Conservation (phyloP, 2,888 invertebrate genomes). For the Ferdinandea cuprea region DNA sequence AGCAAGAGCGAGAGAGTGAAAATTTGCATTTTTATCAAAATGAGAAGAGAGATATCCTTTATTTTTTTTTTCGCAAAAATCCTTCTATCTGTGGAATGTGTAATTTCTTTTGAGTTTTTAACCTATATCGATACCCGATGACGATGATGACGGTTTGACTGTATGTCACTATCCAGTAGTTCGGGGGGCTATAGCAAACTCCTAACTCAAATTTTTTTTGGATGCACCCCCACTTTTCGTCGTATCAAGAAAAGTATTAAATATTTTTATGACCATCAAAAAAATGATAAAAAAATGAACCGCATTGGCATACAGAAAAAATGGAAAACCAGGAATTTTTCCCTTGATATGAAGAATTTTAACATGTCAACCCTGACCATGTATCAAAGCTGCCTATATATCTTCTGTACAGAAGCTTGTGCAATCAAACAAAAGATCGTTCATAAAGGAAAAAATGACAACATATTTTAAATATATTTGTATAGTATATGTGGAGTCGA, state of each 20-base stretch:
- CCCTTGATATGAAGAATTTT: constrained; percentile 26
- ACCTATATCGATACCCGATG: constrained; percentile 29
- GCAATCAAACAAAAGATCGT: constrained; percentile 63
- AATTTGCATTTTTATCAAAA: constrained; percentile 73
- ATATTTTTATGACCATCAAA: constrained; percentile 62
- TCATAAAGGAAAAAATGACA: constrained; percentile 46
- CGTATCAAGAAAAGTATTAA: constrained; percentile 59
- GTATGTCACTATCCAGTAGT: constrained; percentile 37
- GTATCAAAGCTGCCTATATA: too few species aligned
- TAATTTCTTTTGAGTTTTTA: constrained; percentile 18
- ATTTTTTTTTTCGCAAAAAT: constrained; percentile 25
- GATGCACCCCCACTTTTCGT: constrained; percentile 33
- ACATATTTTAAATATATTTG: constrained; percentile 62
- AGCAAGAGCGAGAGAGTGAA: constrained; percentile 33
- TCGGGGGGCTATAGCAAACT: neutral
- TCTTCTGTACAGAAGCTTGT: constrained; percentile 11
- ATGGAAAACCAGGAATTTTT: constrained; percentile 21
- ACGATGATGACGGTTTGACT: constrained; percentile 61
- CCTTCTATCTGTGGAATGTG: constrained; percentile 47
- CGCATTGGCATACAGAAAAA: constrained; percentile 8
- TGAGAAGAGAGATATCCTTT: constrained; percentile 26
- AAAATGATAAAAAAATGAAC: constrained; percentile 5
- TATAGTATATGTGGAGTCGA: constrained; percentile 21
- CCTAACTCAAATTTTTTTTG: constrained; percentile 36
- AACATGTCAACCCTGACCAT: constrained; percentile 54